Base-by-base conservation (phyloP, 2,888 invertebrate species). In the Plagodis dolabraria region DNA sequence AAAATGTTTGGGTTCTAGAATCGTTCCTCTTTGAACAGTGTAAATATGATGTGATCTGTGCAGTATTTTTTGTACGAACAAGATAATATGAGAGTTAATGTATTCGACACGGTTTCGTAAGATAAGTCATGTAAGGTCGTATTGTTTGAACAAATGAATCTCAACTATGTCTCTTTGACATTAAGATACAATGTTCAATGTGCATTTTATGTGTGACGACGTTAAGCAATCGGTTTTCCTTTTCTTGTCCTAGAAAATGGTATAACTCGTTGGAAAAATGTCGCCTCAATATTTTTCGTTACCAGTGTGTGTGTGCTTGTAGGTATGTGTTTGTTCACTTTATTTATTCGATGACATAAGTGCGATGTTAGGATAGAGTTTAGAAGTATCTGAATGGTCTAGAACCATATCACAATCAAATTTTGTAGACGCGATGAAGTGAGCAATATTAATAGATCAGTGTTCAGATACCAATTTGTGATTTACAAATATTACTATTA, bases 231-330 rank as follows among this genome's bases (percentile, higher is more conserved):
- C 44, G 49, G 65, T 69, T 69, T 63, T 54, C 69, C 63, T 65
- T 67, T 65, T 67, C 60, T 61, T 45, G 50, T 57, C 50, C 59
- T 53, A 65, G 63, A 67, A 65, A 61, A 61, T 57, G 57, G 65
- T 49, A 51, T 55, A 65, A 67, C 69, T 64, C 47, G 60, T 54
- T 54, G 35, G 54, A 45, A 60, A 60, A 62, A 52, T 58, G 57
- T 44, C 57, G 47, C 47, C 48, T 60, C 22, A 57, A 57, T 54
- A 63, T 60, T 47, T 52, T 44, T 36, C 47, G 63, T 60, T 63
- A 45, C 51, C 56, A 49, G 52, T 56, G 52, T 56, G 56, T 49
- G 56, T 60, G 51, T 58, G 55, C 56, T 40, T 53, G 40, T n/a
- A n/a, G n/a, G n/a, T 57, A 12, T 47, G 46, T 38, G 45, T 43